Evolutionary conservation across 1,140 invertebrate species (phyloP).

Genomic region (Rhagoletis pomonella): DNA sequence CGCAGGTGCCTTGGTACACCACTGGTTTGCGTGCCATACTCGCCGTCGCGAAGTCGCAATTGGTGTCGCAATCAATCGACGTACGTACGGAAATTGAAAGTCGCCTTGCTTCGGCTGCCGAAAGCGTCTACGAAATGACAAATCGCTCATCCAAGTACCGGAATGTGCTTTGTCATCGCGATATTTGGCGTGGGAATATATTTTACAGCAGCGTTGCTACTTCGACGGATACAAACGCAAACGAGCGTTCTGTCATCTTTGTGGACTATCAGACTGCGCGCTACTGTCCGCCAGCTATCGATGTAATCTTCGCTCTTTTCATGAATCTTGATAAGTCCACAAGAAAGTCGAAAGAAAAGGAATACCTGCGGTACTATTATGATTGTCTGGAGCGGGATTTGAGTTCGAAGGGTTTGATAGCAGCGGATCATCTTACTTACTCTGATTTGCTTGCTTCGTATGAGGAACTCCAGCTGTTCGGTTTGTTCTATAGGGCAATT

Average conservation of each 20-base stretch:
- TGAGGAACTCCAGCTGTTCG: constrained; percentile 67
- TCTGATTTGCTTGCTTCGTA: constrained; percentile 63
- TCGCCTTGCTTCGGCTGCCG: constrained; percentile 55
- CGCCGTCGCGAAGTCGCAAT: constrained; percentile 59
- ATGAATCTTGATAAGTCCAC: constrained; percentile 61
- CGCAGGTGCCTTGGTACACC: constrained; percentile 65
- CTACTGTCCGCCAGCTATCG: constrained; percentile 77
- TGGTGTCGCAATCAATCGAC: constrained; percentile 58
- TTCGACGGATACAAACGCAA: not conserved
- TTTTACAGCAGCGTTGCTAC: constrained; percentile 76
- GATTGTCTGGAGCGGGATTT: not conserved
- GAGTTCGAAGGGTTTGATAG: not conserved
- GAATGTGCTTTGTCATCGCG: constrained; percentile 79
- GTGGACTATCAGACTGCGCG: constrained; percentile 78
- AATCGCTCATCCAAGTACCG: constrained; percentile 62
- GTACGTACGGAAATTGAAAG: constrained; percentile 15
- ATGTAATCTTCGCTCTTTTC: constrained; percentile 73
- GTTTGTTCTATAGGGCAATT: constrained; percentile 63
- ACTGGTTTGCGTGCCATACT: constrained; percentile 61
- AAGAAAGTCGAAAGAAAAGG: constrained; percentile 57
- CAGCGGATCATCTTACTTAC: constrained; percentile 55
- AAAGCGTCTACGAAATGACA: constrained; percentile 65
- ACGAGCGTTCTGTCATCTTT: constrained; percentile 74
- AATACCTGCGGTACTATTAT: constrained; percentile 64
- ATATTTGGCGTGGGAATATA: constrained; percentile 80